These are phyloP conservation scores for Drosophila kanapiae DNA, from an alignment of 1,140 invertebrate species.

Conservation along the genomic window DNA sequence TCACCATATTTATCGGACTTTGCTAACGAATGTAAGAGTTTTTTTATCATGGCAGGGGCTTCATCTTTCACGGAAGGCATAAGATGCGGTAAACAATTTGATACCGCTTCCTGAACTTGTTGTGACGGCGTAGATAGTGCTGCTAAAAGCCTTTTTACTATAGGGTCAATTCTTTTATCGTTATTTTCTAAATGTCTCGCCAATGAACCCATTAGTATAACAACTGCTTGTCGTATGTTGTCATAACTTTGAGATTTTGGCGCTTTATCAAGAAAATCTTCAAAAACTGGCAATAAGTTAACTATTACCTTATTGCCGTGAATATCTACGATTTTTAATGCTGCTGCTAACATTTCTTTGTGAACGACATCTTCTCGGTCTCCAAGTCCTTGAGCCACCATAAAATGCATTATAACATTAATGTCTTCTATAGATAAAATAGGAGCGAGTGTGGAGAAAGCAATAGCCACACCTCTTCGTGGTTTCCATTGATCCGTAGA, in stretches of 20 bases:
- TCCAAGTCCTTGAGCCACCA: constrained; percentile 94
- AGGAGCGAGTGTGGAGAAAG: constrained; percentile 90
- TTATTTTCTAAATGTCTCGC: constrained; percentile 97
- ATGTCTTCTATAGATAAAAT: constrained; percentile 88
- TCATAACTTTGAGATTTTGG: constrained; percentile 96
- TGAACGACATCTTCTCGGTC: constrained; percentile 94
- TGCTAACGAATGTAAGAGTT: constrained; percentile 94
- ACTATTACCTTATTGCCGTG: constrained; percentile 94
- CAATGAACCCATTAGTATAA: constrained; percentile 98
- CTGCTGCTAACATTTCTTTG: constrained; percentile 96
- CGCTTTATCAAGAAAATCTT: constrained; percentile 95
- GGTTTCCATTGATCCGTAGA: constrained; percentile 94
- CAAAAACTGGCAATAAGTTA: constrained; percentile 94
- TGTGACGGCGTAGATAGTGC: constrained; percentile 98
- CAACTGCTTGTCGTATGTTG: constrained; percentile 96
- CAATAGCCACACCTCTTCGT: constrained; percentile 94
- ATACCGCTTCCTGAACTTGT: constrained; percentile 98
- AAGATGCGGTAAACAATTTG: constrained; percentile 97
- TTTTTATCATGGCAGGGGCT: constrained; percentile 94
- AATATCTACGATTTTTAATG: constrained; percentile 94
- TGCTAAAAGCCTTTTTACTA: constrained; percentile 95
- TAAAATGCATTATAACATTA: constrained; percentile 92
- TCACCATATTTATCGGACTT: constrained; percentile 99
- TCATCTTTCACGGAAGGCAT: constrained; percentile 97
- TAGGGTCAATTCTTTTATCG: constrained; percentile 95